Evolutionary conservation across 1,140 invertebrate genomes (phyloP).

Genomic region (Dufourea novaeangliae): DNA sequence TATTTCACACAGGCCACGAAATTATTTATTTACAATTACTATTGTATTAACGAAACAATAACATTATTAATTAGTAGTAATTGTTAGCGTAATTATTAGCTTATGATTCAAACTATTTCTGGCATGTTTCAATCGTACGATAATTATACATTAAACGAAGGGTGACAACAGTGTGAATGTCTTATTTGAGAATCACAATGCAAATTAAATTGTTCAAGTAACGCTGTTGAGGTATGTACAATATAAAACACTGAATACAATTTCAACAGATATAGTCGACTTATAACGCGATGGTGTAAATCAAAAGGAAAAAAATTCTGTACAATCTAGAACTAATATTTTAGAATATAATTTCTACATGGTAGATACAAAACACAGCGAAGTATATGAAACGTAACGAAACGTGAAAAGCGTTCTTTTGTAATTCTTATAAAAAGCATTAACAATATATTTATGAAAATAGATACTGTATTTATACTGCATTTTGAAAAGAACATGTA

Average conservation of each 20-base stretch:
- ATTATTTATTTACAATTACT: conserved; percentile 42
- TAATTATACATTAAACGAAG: conserved; percentile 1
- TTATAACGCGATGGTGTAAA: conserved; percentile 1
- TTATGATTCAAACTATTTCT: conserved; percentile 10
- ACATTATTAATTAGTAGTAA: conserved; percentile 11
- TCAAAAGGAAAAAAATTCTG: not conserved
- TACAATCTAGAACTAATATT: conserved; percentile 28
- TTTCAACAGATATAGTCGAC: not conserved
- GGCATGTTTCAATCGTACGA: not conserved
- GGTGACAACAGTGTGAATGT: not conserved
- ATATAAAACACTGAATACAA: not conserved
- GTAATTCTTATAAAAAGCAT: conserved; percentile 17
- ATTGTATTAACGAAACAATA: conserved; percentile 16
- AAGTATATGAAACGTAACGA: not conserved
- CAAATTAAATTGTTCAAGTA: conserved; percentile 12
- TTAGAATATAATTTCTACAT: conserved; percentile 35
- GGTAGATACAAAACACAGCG: conserved; percentile 2
- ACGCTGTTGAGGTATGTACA: not conserved
- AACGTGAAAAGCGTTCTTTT: not conserved
- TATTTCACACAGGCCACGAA: conserved; percentile 12
- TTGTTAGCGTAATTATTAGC: not conserved
- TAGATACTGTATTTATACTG: conserved; percentile 31
- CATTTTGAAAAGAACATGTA: conserved; percentile 20
- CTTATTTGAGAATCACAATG: not conserved
- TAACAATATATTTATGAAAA: conserved; percentile 28